Percentiles rank a stretch among this genome's conserved stretches.
Conservation (phyloP, 2,888 invertebrate species). For the Temnothorax ravouxi region DNA sequence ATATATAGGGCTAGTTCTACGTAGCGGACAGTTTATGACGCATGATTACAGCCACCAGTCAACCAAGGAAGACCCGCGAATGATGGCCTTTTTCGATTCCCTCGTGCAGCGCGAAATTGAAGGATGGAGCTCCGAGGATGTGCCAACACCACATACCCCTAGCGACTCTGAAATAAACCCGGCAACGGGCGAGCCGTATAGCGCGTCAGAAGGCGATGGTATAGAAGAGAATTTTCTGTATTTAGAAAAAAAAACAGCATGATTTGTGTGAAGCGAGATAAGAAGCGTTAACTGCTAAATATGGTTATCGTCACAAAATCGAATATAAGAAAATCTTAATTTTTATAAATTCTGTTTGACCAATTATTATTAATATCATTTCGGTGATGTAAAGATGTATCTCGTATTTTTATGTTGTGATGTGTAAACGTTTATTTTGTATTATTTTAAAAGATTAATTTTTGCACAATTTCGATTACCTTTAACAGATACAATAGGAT, state of each 20-base stretch:
- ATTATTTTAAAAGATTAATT: background rate
- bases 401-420: background rate
- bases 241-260: background rate
- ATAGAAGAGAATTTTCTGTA: background rate
- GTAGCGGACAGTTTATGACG: constrained; percentile 93
- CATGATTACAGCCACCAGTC: constrained; percentile 96
- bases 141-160: constrained; percentile 78
- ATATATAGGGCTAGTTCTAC: constrained; percentile 93
- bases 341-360: background rate
- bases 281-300: background rate
- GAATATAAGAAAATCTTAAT: background rate
- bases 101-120: constrained; percentile 96
- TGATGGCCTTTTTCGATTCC: constrained; percentile 99
- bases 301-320: background rate
- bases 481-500: constrained; percentile 4
- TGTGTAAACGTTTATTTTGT: background rate
- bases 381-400: background rate
- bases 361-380: background rate
- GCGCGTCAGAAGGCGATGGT: constrained; percentile 85
- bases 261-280: background rate
- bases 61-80: constrained; percentile 95
- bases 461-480: background rate
- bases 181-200: constrained; percentile 84
- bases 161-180: constrained; percentile 82
- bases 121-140: constrained; percentile 90